Percentiles rank a stretch among this genome's conserved stretches.
Conservation (phyloP, 2,113 vertebrate genomes). For the Melanerpes formicivorus region DNA sequence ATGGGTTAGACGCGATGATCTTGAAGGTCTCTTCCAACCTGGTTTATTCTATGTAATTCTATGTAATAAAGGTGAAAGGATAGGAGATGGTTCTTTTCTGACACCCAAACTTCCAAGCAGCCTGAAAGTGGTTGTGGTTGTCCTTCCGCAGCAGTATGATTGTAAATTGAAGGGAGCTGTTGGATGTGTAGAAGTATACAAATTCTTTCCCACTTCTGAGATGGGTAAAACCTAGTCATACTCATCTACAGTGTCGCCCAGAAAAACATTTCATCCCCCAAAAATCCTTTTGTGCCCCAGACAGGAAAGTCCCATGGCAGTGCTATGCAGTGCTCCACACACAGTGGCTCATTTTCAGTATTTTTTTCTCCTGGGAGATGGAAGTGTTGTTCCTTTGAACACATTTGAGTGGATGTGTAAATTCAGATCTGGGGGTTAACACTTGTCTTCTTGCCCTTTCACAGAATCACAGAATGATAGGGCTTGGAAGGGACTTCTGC, state of each 20-base stretch:
- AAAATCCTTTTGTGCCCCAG: not conserved
- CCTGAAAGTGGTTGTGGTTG: not conserved
- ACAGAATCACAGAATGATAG: no score
- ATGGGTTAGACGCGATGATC: no score
- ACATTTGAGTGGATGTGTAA: not conserved
- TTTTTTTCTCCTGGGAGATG: not conserved
- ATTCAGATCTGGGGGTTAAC: not conserved
- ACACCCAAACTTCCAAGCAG: not conserved
- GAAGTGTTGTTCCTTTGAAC: not conserved
- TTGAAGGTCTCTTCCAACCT: no score
- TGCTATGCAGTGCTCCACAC: fast-evolving
- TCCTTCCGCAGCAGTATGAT: not conserved
- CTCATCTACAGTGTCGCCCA: not conserved
- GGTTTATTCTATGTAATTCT: no score
- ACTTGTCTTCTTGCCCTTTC: not conserved
- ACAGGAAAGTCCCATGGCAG: not conserved
- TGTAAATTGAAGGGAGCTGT: not conserved
- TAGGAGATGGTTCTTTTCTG: not conserved
- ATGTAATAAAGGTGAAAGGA: not conserved
- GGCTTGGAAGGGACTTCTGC: no score
- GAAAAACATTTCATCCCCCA: not conserved
- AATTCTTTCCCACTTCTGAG: not conserved
- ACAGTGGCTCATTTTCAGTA: not conserved
- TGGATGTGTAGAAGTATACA: not conserved
- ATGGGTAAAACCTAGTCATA: not conserved